Percentiles rank a stretch among this genome's conserved stretches.
These are phyloP conservation scores for Calliopum simillimum DNA, from an alignment of 2,888 invertebrate species.

Conservation along the genomic window DNA sequence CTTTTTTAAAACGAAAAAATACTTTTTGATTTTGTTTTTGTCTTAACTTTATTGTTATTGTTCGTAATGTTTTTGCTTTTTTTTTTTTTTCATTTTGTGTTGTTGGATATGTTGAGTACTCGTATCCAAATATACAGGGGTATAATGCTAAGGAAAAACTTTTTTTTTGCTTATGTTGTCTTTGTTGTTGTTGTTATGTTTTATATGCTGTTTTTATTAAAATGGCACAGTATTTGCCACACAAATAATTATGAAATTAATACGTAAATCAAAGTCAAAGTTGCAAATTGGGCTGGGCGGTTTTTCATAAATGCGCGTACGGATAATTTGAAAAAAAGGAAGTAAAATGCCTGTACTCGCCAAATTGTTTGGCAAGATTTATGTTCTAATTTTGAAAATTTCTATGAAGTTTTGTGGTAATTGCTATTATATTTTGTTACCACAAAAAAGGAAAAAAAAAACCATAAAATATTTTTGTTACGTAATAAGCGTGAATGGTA, in stretches of 20 bases:
- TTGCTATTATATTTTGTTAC: no score
- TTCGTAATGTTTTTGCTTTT: neutral
- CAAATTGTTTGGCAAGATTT: no score
- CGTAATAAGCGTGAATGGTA: no score
- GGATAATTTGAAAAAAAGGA: no score
- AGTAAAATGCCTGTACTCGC: no score
- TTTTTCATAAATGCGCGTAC: no score
- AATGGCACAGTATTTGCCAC: neutral
- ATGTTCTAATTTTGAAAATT: no score
- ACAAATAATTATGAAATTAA: neutral
- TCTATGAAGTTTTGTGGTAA: no score
- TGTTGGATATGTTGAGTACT: neutral
- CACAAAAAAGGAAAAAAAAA: no score
- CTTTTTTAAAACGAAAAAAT: slow-evolving; percentile 3
- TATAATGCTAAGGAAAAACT: neutral
- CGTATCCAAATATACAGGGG: neutral
- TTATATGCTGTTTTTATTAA: neutral
- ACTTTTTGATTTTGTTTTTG: neutral
- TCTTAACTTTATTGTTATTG: neutral
- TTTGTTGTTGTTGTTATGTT: neutral
- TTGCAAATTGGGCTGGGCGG: no score
- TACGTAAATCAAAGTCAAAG: slow-evolving; percentile 4
- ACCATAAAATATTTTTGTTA: no score
- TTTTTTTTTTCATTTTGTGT: neutral
- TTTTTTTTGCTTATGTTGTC: neutral